Evolutionary conservation across 2,888 invertebrate genomes (phyloP).

Genomic region (Rhorus exstirpatorius): DNA sequence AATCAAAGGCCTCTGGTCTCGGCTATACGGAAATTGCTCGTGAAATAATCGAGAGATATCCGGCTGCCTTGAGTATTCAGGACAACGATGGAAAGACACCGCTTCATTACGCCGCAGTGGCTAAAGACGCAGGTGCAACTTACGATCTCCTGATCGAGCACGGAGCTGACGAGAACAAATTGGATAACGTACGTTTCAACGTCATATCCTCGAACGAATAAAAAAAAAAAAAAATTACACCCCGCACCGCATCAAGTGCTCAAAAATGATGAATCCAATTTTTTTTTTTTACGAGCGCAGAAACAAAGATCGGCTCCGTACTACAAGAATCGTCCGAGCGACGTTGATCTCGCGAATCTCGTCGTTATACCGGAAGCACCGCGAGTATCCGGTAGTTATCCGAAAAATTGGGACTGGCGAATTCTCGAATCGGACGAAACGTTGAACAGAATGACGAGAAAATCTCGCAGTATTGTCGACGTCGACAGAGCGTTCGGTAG

Average conservation of each 20-base stretch:
- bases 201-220: neutral
- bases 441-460: constrained; percentile 86
- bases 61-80: constrained; percentile 89
- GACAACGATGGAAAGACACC: constrained; percentile 96
- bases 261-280: too few relatives aligned
- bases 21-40: constrained; percentile 92
- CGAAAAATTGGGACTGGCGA: constrained; percentile 91
- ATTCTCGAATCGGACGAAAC: constrained; percentile 87
- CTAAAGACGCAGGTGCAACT: constrained; percentile 92
- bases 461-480: constrained; percentile 85
- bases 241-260: too few relatives aligned
- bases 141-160: constrained; percentile 92
- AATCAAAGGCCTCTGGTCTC: constrained; percentile 95
- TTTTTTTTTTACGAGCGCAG: too few relatives aligned
- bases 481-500: constrained; percentile 84
- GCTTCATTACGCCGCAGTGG: constrained; percentile 94
- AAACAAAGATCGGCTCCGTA: constrained; percentile 94
- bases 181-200: constrained; percentile 91
- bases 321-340: constrained; percentile 92
- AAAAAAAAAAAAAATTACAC: constrained; percentile 17
- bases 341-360: constrained; percentile 91
- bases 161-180: constrained; percentile 94
- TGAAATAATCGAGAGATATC: constrained; percentile 90
- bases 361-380: constrained; percentile 93
- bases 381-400: constrained; percentile 91